These are phyloP conservation scores for Aphidius ervi DNA, from an alignment of 1,140 invertebrate species.

Conservation along the genomic window DNA sequence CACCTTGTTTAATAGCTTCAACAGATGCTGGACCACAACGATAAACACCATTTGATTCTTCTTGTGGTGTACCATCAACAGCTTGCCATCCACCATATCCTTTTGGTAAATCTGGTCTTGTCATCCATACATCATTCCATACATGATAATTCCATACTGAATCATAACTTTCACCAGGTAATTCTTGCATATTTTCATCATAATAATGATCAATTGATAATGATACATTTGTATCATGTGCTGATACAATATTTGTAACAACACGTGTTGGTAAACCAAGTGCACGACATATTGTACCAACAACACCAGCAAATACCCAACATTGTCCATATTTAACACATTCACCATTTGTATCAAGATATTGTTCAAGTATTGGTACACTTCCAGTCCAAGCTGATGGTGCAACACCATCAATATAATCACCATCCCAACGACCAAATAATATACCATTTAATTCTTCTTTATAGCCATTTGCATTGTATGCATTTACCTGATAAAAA, in stretches of 20 bases:
- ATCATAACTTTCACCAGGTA: conserved; percentile 32
- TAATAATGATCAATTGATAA: conserved; percentile 62
- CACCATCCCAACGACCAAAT: conserved; percentile 62
- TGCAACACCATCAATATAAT: conserved; percentile 59
- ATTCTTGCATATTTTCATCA: conserved; percentile 44
- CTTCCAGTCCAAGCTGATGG: conserved; percentile 59
- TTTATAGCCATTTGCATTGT: conserved; percentile 42
- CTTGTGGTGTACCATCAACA: conserved; percentile 63
- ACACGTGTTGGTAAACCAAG: conserved; percentile 60
- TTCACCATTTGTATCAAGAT: conserved; percentile 45
- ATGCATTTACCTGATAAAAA: conserved; percentile 54
- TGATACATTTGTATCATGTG: conserved; percentile 61
- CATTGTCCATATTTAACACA: conserved; percentile 66
- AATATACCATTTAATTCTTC: conserved; percentile 51
- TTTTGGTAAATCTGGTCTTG: conserved; percentile 57
- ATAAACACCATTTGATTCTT: conserved; percentile 51
- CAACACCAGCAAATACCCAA: conserved; percentile 66
- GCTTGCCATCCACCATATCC: conserved; percentile 64
- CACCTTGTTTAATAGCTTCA: conserved; percentile 60
- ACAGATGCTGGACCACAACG: conserved; percentile 64
- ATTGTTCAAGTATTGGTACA: conserved; percentile 57
- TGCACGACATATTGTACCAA: conserved; percentile 59
- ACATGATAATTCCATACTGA: conserved; percentile 66
- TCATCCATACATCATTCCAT: conserved; percentile 72
- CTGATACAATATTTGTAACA: conserved; percentile 62